Evolutionary conservation across 2,797 vertebrate species (phyloP), one percentile per base, ranked within the genome.

Genomic region (Florisuga fusca): DNA sequence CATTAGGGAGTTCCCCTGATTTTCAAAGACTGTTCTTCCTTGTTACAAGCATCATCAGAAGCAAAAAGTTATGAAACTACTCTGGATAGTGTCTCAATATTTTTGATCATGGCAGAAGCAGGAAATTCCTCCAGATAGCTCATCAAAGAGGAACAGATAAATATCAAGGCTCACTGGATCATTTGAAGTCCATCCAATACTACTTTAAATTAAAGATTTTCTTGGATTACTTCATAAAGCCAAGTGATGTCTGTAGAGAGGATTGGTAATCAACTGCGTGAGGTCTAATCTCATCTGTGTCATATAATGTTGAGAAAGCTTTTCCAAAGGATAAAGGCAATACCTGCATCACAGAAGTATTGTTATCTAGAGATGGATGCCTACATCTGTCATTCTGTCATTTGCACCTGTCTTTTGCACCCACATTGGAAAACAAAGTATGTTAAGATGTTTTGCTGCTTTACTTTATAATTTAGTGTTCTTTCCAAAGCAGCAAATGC

Each of bases 161-260:
- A 58, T 87, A 94, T 93, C 86, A 88, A 41, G 53, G 45, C 41
- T 90, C 29, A 34, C 15, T 80, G 53, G 21, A 90, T 84, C 81
- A 94, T 95, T 90, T 94, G 90, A 96, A 93, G 88, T 76, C 36
- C 45, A 95, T 90, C 86, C 93, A 95, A 46, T 61, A 23, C 13
- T 54, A 53, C 25, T 74, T 51, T 73, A 91, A 80, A 76, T 90
- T 83, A 91, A 88, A 84, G 34, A 73, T 87, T 90, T 94, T 94
- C 3, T 58, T 77, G 71, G 78, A 26, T 55, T 87, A 83, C 27
- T 90, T 92, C 68, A 79, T 71, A 94, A 90, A 79, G 15, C 11
- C 19, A 66, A 71, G n/a, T 31, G 23, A 53, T 69, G 27, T 54
- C 58, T 90, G 22, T 62, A 64, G 38, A 88, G 50, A 88, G 50